Evolutionary conservation across 2,888 invertebrate genomes (phyloP).

Genomic region (Apodemia hepburni): DNA sequence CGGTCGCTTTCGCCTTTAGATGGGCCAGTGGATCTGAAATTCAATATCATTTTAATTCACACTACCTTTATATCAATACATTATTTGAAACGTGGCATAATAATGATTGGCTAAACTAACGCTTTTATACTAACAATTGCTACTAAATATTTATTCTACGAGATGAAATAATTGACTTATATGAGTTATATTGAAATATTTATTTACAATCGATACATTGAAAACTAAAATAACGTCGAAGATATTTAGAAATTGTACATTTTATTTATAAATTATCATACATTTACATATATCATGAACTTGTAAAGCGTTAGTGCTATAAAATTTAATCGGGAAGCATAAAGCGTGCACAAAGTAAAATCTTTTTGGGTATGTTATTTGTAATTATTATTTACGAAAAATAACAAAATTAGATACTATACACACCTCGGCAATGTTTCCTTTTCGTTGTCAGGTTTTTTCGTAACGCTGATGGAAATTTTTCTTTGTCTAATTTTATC

Average conservation of each 20-base stretch:
- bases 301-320: slow-evolving; percentile 72
- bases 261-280: slow-evolving; percentile 22
- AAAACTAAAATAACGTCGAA: slow-evolving; percentile 15
- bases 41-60: slow-evolving; percentile 24
- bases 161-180: neutral
- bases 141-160: neutral
- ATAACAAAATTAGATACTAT: slow-evolving; percentile 44
- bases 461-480: slow-evolving; percentile 71
- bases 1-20: slow-evolving; percentile 77
- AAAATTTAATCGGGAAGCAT: slow-evolving; percentile 70
- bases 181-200: neutral
- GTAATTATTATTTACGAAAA: slow-evolving; percentile 70
- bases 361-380: slow-evolving; percentile 67
- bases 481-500: slow-evolving; percentile 75
- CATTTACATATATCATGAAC: slow-evolving; percentile 48
- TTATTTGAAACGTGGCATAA: neutral
- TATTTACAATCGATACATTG: slow-evolving; percentile 16
- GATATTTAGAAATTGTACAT: slow-evolving; percentile 36
- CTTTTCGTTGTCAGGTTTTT: slow-evolving; percentile 66
- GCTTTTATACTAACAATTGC: neutral
- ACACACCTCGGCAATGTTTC: slow-evolving; percentile 72
- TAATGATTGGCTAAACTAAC: neutral
- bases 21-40: slow-evolving; percentile 76
- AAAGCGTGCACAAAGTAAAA: slow-evolving; percentile 76
- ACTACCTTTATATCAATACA: neutral